phyloP scores from a whole-genome alignment of 2,888 invertebrate genomes.

The Cynaeus angustus region DNA sequence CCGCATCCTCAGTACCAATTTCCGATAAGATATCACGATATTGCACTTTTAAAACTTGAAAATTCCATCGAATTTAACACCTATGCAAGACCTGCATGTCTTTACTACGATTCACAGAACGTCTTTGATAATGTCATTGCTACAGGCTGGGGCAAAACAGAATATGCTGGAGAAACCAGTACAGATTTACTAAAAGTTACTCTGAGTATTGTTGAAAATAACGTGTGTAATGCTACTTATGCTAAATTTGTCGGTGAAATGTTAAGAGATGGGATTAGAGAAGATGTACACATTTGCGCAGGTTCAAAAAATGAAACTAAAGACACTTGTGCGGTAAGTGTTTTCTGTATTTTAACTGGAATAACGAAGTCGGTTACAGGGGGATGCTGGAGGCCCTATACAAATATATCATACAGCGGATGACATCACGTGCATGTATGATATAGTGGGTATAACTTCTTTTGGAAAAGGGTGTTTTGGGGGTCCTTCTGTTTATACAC shows the following conservation, averaged over 20 bases:
- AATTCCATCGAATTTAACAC: slow-evolving; percentile 65
- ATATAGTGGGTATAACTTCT: background rate
- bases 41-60: slow-evolving; percentile 71
- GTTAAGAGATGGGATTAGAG: background rate
- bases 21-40: slow-evolving; percentile 71
- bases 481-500: background rate
- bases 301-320: slow-evolving; percentile 2
- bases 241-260: no score
- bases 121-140: slow-evolving; percentile 34
- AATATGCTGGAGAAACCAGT: background rate
- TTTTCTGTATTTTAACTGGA: background rate
- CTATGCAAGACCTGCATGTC: slow-evolving; percentile 72
- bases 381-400: slow-evolving; percentile 80
- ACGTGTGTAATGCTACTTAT: background rate
- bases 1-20: slow-evolving; percentile 69
- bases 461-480: background rate
- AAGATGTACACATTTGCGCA: slow-evolving; percentile 1
- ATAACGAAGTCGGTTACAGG: slow-evolving; percentile 68
- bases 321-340: slow-evolving; percentile 6
- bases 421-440: slow-evolving; percentile 10
- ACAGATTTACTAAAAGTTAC: background rate
- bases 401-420: slow-evolving; percentile 64
- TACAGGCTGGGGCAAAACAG: slow-evolving; percentile 34
- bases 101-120: slow-evolving; percentile 59
- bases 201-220: background rate